A percentile compares a stretch with the other conserved stretches of the same genome.
These are phyloP conservation scores for Callopanchax toddi DNA, from an alignment of 2,113 vertebrate genomes.

Conservation along the genomic window DNA sequence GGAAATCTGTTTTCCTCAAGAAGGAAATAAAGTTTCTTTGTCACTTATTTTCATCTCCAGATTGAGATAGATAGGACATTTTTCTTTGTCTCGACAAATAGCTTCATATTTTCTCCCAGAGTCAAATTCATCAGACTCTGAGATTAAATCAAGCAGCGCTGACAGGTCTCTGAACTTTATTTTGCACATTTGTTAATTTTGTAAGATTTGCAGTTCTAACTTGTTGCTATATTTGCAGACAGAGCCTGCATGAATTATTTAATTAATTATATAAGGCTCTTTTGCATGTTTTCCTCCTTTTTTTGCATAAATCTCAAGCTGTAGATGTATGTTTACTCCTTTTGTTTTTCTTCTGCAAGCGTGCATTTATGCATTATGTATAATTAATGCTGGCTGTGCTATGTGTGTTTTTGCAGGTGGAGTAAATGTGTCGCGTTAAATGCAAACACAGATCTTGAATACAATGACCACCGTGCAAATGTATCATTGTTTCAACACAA, in stretches of 20 bases:
- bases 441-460: conserved; percentile 17
- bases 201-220: background rate
- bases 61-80: conserved; percentile 4
- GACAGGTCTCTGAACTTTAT: conserved; percentile 27
- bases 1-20: background rate
- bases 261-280: background rate
- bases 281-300: background rate
- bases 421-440: conserved; percentile 9
- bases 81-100: conserved; percentile 13
- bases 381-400: background rate
- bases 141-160: conserved; percentile 6
- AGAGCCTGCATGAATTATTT: no score
- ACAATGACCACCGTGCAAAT: conserved; percentile 4
- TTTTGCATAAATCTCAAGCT: background rate
- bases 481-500: background rate
- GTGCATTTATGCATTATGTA: background rate
- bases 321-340: background rate
- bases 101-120: conserved; percentile 20
- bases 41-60: background rate
- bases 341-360: background rate
- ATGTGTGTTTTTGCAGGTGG: background rate
- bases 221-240: no score
- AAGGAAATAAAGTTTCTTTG: conserved; percentile 6
- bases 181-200: conserved; percentile 17
- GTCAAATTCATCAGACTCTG: conserved; percentile 16